Base-by-base conservation (phyloP, 1,140 invertebrate species). In the Araneus ventricosus region DNA sequence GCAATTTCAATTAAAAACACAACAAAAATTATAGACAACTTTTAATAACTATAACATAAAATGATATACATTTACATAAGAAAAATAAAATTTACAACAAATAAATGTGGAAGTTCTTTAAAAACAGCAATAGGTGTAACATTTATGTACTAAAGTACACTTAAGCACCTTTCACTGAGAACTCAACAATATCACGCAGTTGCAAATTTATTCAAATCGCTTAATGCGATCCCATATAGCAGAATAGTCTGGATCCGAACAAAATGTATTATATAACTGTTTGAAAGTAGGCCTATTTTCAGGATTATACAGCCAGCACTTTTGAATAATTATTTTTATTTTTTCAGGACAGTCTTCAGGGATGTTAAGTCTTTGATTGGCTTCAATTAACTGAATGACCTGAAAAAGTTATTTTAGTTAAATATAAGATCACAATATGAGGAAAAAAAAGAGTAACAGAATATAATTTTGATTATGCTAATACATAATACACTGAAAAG, bases 341-440 rank as follows among this genome's bases (percentile, higher is more conserved):
- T 84, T 91, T 39, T 92, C 84, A 61, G 93, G 85, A 24, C 93
- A 94, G n/a, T 88, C 41, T 88, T 94, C 84, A 79, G 93, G 93
- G 30, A 90, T 91, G 10, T 5, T 67, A 14, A 94, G 57, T 63
- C 93, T 87, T 70, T 91, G 41, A 39, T 92, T 84, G 24, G 67
- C 41, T 88, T 94, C 90, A 82, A 94, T 45, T 22, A 94, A 34
- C 27, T 94, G 93, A 59, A 94, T 91, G 61, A 94, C 93, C 93
- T 94, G 80, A 79, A 86, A 90, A 22, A 90, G 10, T 22, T 5
- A 80, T 80, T 67, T 67, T 27, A 67, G 27, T 52, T 52, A 52
- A 52, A 52, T 17, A 52, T 17, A 1, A 14, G 0, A 52, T 52
- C 45, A 2, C 17, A 52, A 52, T 45, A n/a, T n/a, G n/a, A 75